Conservation (phyloP, 2,888 invertebrate genomes). For the Caprella mutica region DNA sequence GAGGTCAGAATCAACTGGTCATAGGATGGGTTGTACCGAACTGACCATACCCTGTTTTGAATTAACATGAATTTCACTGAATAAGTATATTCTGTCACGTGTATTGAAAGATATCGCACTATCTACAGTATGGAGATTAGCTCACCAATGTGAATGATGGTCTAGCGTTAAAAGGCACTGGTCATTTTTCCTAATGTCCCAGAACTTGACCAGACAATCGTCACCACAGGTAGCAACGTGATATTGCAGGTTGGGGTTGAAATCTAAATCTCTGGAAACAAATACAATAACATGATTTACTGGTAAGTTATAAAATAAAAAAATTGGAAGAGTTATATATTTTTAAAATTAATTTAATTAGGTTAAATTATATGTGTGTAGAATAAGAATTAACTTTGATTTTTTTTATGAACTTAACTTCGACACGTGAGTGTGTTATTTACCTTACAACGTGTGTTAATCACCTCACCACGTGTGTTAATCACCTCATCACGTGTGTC, state of each 20-base stretch:
- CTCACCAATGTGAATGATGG: constrained; percentile 76
- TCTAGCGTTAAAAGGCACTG: constrained; percentile 62
- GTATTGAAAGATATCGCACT: constrained; percentile 5
- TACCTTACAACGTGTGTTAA: too few species aligned
- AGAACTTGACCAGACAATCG: constrained; percentile 86
- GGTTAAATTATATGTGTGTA: not conserved
- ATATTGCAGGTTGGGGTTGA: constrained; percentile 96
- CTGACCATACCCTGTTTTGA: constrained; percentile 68
- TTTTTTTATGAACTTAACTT: not conserved
- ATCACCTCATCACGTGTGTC: too few species aligned
- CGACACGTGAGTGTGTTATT: too few species aligned
- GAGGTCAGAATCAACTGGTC: constrained; percentile 89
- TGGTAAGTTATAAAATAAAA: not conserved
- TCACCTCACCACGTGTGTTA: too few species aligned
- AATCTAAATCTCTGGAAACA: constrained; percentile 68
- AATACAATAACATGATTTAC: constrained; percentile 25
- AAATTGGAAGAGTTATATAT: constrained; percentile 1
- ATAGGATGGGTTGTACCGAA: constrained; percentile 90
- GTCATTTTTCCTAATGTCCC: constrained; percentile 78
- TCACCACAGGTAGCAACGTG: constrained; percentile 88
- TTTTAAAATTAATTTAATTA: not conserved
- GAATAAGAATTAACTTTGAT: not conserved
- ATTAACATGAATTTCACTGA: constrained; percentile 3
- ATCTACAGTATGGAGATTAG: not conserved
- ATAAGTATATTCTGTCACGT: constrained; percentile 6